phyloP scores from a whole-genome alignment of 1,140 invertebrate species.

The Holcopasites calliopsidis region DNA sequence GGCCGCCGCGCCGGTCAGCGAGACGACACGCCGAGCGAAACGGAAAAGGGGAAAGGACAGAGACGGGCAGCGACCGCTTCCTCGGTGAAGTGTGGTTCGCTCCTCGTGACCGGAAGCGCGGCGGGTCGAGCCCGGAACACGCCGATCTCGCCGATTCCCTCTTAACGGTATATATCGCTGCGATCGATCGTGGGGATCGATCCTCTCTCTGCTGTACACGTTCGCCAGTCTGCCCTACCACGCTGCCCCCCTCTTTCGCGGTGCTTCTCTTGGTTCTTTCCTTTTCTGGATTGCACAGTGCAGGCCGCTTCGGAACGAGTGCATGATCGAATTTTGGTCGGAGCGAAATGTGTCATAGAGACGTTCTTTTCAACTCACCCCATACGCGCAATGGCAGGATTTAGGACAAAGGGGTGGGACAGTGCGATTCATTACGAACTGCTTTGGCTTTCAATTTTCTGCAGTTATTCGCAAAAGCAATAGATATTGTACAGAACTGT shows the following conservation, averaged over 20 bases:
- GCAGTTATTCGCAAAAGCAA: too few relatives aligned
- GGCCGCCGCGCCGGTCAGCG: slow-evolving; percentile 13
- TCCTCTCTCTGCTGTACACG: slow-evolving; percentile 48
- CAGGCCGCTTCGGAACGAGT: too few relatives aligned
- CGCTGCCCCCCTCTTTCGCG: slow-evolving; percentile 46
- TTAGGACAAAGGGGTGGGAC: too few relatives aligned
- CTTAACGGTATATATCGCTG: slow-evolving; percentile 63
- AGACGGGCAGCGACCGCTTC: slow-evolving; percentile 41
- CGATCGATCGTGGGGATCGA: slow-evolving; percentile 64
- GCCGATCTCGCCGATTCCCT: slow-evolving; percentile 72
- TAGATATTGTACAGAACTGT: too few relatives aligned
- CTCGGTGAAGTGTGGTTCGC: slow-evolving; percentile 49
- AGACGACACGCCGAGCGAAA: slow-evolving; percentile 28
- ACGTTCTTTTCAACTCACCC: too few relatives aligned
- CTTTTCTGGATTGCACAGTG: too few relatives aligned
- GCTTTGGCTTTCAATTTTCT: too few relatives aligned
- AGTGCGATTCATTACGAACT: too few relatives aligned
- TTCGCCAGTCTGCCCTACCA: slow-evolving; percentile 17
- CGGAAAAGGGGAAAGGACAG: slow-evolving; percentile 36
- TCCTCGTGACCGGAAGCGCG: slow-evolving; percentile 77
- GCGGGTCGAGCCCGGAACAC: slow-evolving; percentile 73
- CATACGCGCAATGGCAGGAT: too few relatives aligned
- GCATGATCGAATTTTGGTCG: too few relatives aligned
- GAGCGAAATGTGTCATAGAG: too few relatives aligned
- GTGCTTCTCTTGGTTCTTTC: slow-evolving; percentile 9